A percentile compares a stretch with the other conserved stretches of the same genome.
Evolutionary conservation across 2,888 invertebrate species (phyloP).

Genomic region (Phrixothrix hirtus): DNA sequence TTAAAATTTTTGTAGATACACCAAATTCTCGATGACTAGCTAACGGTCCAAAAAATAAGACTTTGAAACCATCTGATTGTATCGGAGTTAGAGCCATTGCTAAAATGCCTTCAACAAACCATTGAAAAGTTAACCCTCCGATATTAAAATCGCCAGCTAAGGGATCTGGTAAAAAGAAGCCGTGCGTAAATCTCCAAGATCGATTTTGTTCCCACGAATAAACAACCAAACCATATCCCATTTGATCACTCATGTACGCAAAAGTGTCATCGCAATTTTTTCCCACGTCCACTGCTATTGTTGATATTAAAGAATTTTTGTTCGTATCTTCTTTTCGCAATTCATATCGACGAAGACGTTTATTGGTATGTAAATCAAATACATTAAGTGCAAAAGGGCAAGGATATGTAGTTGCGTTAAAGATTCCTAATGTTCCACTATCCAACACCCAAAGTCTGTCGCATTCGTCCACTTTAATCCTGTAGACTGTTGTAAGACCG

Average conservation of each 20-base stretch:
- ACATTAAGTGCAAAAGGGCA: constrained; percentile 81
- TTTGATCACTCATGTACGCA: constrained; percentile 80
- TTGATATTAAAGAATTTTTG: constrained; percentile 80
- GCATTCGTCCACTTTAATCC: constrained; percentile 77
- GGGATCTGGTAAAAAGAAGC: constrained; percentile 82
- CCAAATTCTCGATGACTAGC: constrained; percentile 79
- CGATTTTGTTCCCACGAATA: constrained; percentile 77
- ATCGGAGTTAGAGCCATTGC: constrained; percentile 67
- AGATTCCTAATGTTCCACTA: constrained; percentile 83
- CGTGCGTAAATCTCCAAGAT: constrained; percentile 80
- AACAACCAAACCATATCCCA: constrained; percentile 78
- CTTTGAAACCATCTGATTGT: constrained; percentile 69
- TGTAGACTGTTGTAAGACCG: constrained; percentile 77
- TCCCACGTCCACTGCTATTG: constrained; percentile 80
- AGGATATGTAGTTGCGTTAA: constrained; percentile 71
- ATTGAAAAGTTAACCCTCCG: constrained; percentile 81
- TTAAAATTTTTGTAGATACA: constrained; percentile 73
- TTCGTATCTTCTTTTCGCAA: constrained; percentile 75
- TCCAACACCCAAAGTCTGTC: constrained; percentile 83
- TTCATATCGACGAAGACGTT: constrained; percentile 67
- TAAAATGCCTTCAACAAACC: constrained; percentile 81
- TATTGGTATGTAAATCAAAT: constrained; percentile 75
- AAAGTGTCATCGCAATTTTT: constrained; percentile 74
- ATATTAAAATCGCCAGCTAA: constrained; percentile 77
- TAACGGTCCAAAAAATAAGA: constrained; percentile 77